Base-by-base conservation (phyloP, 2,113 vertebrate genomes). In the Typhlomys cinereus region DNA sequence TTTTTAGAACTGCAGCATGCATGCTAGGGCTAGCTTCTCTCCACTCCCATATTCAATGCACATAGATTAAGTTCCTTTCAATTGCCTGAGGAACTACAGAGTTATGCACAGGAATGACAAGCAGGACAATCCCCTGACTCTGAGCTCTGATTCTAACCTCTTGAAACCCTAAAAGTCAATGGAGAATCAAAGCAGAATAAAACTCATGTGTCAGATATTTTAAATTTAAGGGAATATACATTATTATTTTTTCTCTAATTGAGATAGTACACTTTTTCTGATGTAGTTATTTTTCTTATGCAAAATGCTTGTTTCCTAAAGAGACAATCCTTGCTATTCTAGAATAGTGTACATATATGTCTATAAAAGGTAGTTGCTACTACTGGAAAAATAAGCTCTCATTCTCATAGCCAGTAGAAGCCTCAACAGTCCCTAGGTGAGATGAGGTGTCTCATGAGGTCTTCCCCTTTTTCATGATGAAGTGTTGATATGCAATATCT, bases 1-100 rank as follows among this genome's bases (percentile, higher is more conserved):
- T 46, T 95, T 94, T 66, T 78, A 13, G 95, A 95, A 87, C 31
- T 48, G 29, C 61, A 81, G 78, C 90, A 95, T 88, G 36, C 23
- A 71, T 48, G 54, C 94, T 34, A 93, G 70, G 79, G 91, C 34
- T 41, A 90, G 52, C 27, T 78, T 78, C 46, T 78, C 89, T 57
- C 69, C 9, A 81, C 48, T 84, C 34, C 20, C 2, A 70, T 18
- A 83, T 57, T 74, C 54, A 75, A 46, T 34, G 90, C 76, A 66
- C 3, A 7, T 8, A 34, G 20, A 44, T 18, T 1, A 36, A 34
- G 14, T 25, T 52, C 29, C 25, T 86, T 64, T 64, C 50, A 76
- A 73, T 91, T 79, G 39, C 70, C 70, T 71, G 44, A 52, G 11
- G 36, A 61, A 8, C 76, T 76, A 59, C 10, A 73, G 52, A 8